phyloP scores from a whole-genome alignment of 2,113 vertebrate species.

The Rhinolophus sinicus region DNA sequence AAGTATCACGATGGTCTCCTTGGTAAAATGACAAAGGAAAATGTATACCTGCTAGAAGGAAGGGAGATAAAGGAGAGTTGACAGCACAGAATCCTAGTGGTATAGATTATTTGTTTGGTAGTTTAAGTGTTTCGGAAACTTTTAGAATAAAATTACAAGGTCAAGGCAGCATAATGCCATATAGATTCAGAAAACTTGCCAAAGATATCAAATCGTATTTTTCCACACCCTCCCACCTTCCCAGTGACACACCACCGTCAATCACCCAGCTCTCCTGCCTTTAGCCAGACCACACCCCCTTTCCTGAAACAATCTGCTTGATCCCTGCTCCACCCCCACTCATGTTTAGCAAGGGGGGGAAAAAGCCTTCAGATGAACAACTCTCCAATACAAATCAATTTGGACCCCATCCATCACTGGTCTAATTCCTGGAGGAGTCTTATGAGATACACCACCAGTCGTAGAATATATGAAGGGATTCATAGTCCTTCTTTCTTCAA shows the following conservation, averaged over 20 bases:
- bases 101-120: not conserved
- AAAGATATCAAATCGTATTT: not conserved
- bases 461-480: not conserved
- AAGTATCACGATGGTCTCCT: not conserved
- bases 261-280: not conserved
- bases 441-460: not conserved
- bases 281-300: not conserved
- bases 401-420: not conserved
- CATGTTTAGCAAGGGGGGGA: not conserved
- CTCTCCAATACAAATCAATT: not conserved
- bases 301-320: not conserved
- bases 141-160: conserved; percentile 42
- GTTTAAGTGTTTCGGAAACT: conserved; percentile 38
- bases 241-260: not conserved
- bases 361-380: not conserved
- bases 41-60: not conserved
- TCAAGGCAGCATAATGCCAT: not conserved
- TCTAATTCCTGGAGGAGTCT: conserved; percentile 9
- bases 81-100: not conserved
- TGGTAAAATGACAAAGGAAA: conserved; percentile 19
- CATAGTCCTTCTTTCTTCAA: not conserved
- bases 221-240: not conserved
- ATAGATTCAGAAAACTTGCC: conserved; percentile 52
- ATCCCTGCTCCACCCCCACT: not conserved
- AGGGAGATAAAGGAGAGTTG: not conserved